Evolutionary conservation across 2,888 invertebrate species (phyloP), one percentile per base, ranked within the genome.

Genomic region (Brenthis daphne): DNA sequence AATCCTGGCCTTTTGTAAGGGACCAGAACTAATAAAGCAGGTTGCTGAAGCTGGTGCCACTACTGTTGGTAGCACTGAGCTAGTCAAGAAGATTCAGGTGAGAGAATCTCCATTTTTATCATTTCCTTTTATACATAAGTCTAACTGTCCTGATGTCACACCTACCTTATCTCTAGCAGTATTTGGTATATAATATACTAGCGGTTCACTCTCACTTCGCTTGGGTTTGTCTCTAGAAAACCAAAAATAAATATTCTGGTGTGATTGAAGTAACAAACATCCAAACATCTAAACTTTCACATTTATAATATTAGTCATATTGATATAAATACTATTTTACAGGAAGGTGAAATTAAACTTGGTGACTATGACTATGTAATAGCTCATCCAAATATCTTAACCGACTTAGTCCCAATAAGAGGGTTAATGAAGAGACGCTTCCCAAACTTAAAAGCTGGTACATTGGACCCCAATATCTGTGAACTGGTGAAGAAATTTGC

Each of bases 401-500:
- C 96, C 0, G 97, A 98, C 64, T 81, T 98, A 51, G 94, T 96
- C 1, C 92, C 94, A 0, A 90, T 98, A 68, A 94, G 97, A 73
- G 98, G 97, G 2, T 81, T 98, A 57, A 90, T 98, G 93, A 97
- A 96, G 79, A 94, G 90, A 72, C 95, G 94, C 77, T 97, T 97
- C 85, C 98, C 98, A 0, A 96, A 94, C 77, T 86, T 94, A 0
- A 83, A 93, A 78, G 75, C 78, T 53, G 97, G 96, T 53, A 96
- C 96, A 1, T 80, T 98, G 24, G 95, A 95, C 66, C 74, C 89
- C 0, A 94, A 98, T 84, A 83, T 98, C 0, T 84, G 81, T 0
- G 87, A 83, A 3, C 86, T 96, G 79, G 94, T 97, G 14, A 84
- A 87, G 57, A 95, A 94, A 78, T 96, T 96, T 76, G 88, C 94